These are phyloP conservation scores for Larimichthys polyactis DNA, from an alignment of 2,113 vertebrate genomes.

Conservation along the genomic window DNA sequence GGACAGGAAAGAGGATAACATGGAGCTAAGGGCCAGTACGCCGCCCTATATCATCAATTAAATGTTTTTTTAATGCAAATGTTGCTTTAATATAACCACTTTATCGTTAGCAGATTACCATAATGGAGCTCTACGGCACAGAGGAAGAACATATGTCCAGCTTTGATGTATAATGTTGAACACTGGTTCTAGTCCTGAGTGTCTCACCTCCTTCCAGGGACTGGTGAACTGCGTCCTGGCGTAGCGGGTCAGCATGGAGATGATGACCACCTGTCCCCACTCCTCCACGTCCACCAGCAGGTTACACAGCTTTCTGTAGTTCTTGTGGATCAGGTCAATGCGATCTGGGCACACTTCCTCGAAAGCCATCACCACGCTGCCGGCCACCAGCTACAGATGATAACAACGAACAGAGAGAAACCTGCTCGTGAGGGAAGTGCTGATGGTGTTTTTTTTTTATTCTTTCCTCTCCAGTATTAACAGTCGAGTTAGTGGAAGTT, in stretches of 20 bases:
- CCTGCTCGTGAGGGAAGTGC: not conserved
- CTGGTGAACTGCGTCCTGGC: constrained; percentile 95
- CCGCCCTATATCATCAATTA: too few species aligned
- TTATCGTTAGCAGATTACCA: too few species aligned
- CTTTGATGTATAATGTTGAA: constrained; percentile 26
- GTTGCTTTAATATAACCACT: too few species aligned
- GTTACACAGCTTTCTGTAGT: constrained; percentile 97
- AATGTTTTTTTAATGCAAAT: too few species aligned
- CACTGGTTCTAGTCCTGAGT: constrained; percentile 26
- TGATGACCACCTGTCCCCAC: constrained; percentile 98
- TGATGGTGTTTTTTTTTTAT: not conserved
- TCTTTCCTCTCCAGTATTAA: not conserved
- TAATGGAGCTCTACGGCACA: too few species aligned
- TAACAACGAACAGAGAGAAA: not conserved
- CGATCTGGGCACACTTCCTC: constrained; percentile 98
- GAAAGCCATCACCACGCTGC: constrained; percentile 98
- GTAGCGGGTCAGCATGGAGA: constrained; percentile 97
- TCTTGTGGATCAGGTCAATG: constrained; percentile 98
- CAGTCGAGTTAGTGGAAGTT: constrained; percentile 15
- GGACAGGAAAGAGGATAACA: too few species aligned
- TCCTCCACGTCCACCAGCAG: constrained; percentile 97
- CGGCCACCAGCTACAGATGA: constrained; percentile 90
- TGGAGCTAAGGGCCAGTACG: too few species aligned
- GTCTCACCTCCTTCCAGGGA: constrained; percentile 94
- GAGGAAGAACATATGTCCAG: too few species aligned